A percentile compares a stretch with the other conserved stretches of the same genome.
Evolutionary conservation across 2,797 vertebrate species (phyloP).

Genomic region (Acrocephalus scirpaceus): DNA sequence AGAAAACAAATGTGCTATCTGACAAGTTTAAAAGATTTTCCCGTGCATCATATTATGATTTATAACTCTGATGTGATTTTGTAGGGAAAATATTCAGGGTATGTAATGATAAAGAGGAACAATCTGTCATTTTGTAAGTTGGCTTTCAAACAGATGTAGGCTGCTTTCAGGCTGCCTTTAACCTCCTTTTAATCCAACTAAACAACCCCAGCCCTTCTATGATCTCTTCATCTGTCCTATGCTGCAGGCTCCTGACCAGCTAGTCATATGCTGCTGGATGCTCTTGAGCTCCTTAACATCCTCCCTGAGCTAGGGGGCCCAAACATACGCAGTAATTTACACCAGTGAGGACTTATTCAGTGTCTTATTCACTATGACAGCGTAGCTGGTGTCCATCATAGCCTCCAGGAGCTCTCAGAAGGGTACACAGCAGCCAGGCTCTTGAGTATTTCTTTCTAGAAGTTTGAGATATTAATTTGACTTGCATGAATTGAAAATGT

Average conservation of each 20-base stretch:
- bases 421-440: not conserved
- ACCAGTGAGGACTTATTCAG: not conserved
- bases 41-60: not conserved
- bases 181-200: not conserved
- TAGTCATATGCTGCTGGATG: not conserved
- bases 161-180: not conserved
- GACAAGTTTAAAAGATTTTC: not conserved
- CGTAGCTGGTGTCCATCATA: not conserved
- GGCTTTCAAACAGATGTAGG: not conserved
- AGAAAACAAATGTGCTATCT: not conserved
- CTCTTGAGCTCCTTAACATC: not conserved
- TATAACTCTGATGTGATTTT: not conserved
- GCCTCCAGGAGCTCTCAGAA: not conserved
- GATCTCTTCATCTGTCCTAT: not conserved
- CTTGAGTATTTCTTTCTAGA: not conserved
- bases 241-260: not conserved
- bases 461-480: not conserved
- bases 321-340: not conserved
- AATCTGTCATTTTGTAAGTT: not conserved
- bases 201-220: not conserved
- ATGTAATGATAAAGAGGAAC: not conserved
- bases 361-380: not conserved
- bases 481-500: not conserved
- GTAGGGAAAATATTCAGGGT: not conserved
- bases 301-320: not conserved